Evolutionary conservation across 2,113 vertebrate species (phyloP).

Genomic region (Cricetomys ansorgei): DNA sequence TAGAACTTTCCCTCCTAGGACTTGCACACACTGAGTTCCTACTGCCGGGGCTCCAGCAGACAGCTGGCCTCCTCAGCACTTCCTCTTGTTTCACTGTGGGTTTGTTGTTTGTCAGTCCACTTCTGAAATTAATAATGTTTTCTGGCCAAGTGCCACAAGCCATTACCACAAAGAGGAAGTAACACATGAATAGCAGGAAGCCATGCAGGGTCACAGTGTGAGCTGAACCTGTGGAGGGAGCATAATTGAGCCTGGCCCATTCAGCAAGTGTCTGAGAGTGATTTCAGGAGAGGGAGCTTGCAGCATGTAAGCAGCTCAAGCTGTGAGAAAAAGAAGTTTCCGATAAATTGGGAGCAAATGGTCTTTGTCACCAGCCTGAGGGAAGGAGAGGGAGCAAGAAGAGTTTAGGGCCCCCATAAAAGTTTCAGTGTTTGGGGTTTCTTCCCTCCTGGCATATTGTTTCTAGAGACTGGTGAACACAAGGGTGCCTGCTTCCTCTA

Average conservation of each 20-base stretch:
- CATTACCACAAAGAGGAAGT: conserved; percentile 90
- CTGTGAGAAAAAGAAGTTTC: conserved; percentile 73
- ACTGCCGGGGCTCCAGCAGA: conserved; percentile 82
- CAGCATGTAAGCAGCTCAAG: conserved; percentile 79
- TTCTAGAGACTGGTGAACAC: conserved; percentile 72
- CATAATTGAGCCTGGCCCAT: conserved; percentile 81
- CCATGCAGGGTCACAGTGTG: conserved; percentile 86
- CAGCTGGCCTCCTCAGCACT: conserved; percentile 89
- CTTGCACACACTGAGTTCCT: conserved; percentile 83
- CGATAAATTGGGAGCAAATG: conserved; percentile 73
- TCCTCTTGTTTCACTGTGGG: conserved; percentile 86
- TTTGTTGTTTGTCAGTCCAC: conserved; percentile 88
- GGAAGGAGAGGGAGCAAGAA: not conserved
- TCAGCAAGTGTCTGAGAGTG: conserved; percentile 81
- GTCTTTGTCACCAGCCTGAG: conserved; percentile 64
- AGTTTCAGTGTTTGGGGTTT: conserved; percentile 63
- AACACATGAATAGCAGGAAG: conserved; percentile 90
- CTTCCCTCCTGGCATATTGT: conserved; percentile 39
- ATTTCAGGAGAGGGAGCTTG: conserved; percentile 28
- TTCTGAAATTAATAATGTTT: conserved; percentile 91
- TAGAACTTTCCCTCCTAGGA: conserved; percentile 86
- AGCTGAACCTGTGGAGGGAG: conserved; percentile 87
- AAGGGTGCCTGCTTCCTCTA: conserved; percentile 80
- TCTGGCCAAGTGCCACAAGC: conserved; percentile 88
- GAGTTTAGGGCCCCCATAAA: conserved; percentile 50